Conservation (phyloP, 2,113 vertebrate genomes). For the Rattus rattus region DNA sequence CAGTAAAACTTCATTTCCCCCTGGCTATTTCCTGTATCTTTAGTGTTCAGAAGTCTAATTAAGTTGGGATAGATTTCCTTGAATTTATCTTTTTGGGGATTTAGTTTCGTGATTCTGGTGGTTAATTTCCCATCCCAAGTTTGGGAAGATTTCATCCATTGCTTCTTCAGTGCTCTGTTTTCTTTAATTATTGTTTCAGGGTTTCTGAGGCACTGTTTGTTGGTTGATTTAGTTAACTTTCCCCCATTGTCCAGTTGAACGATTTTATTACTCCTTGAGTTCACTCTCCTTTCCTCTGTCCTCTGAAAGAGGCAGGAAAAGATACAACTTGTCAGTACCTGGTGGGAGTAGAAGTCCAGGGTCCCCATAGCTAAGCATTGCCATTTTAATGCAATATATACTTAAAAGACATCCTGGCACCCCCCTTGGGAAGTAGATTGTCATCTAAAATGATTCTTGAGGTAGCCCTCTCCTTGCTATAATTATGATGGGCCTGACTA, state of each 20-base stretch:
- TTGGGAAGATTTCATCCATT: background rate
- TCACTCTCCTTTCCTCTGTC: background rate
- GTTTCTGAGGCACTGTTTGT: background rate
- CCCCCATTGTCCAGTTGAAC: background rate
- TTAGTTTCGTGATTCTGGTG: background rate
- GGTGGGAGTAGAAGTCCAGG: background rate
- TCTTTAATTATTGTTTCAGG: background rate
- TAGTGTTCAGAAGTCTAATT: background rate
- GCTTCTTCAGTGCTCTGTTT: background rate
- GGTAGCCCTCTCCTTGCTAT: background rate
- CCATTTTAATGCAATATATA: background rate
- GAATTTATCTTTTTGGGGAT: background rate
- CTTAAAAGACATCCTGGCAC: background rate
- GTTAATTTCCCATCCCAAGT: background rate
- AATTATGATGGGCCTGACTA: background rate
- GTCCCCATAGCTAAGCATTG: background rate
- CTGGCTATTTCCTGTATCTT: background rate
- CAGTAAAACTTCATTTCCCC: background rate
- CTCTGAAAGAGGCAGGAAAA: background rate
- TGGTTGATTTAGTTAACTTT: background rate
- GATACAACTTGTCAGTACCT: background rate
- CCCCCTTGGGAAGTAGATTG: background rate
- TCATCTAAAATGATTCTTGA: background rate
- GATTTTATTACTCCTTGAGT: background rate
- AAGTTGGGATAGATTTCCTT: background rate